Evolutionary conservation across 2,113 vertebrate species (phyloP).

Genomic region (Tachuris rubrigastra): DNA sequence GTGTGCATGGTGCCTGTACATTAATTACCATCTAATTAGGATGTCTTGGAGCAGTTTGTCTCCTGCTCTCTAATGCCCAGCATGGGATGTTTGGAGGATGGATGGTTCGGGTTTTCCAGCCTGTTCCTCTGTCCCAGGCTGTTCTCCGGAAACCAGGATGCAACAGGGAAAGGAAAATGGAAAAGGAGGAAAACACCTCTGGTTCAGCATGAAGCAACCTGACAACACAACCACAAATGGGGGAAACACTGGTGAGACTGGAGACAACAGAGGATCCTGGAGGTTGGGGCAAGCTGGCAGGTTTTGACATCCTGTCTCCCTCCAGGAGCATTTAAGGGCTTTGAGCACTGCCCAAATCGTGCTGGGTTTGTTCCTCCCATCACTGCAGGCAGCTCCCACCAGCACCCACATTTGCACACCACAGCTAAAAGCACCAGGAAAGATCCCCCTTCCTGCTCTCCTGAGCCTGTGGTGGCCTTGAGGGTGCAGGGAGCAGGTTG

Average conservation of each 20-base stretch:
- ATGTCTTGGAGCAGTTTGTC: background rate
- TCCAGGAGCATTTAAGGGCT: background rate
- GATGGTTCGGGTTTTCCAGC: background rate
- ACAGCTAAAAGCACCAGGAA: rapidly evolving
- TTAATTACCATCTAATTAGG: background rate
- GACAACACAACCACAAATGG: rapidly evolving
- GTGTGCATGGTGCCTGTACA: rapidly evolving
- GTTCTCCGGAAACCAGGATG: background rate
- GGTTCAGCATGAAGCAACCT: background rate
- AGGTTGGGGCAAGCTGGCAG: background rate
- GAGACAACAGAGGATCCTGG: background rate
- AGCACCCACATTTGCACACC: background rate
- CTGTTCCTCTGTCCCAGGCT: rapidly evolving
- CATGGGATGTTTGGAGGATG: background rate
- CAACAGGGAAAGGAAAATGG: background rate
- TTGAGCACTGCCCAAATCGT: background rate
- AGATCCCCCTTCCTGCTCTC: background rate
- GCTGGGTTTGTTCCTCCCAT: background rate
- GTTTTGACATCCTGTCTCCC: background rate
- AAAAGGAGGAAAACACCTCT: background rate
- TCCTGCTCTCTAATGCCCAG: background rate
- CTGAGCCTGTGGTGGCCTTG: background rate
- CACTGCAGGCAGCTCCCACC: background rate
- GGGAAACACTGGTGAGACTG: rapidly evolving
- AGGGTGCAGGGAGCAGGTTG: rapidly evolving